These are phyloP conservation scores for Otus scops DNA, from an alignment of 2,797 vertebrate genomes.

Conservation along the genomic window DNA sequence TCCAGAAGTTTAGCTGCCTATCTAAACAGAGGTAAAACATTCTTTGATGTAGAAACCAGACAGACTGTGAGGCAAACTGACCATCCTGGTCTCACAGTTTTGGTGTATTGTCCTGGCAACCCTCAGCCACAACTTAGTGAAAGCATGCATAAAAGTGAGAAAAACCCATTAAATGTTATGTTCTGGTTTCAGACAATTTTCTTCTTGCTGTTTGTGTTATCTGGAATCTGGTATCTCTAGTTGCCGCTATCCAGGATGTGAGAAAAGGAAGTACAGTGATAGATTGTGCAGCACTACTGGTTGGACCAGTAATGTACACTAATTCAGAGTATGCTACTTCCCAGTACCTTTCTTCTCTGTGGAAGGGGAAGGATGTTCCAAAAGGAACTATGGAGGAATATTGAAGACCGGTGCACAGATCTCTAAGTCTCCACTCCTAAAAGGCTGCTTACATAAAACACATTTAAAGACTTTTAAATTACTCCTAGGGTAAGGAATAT, in stretches of 20 bases:
- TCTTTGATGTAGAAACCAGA: background rate
- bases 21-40: background rate
- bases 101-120: background rate
- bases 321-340: background rate
- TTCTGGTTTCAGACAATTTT: background rate
- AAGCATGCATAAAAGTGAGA: background rate
- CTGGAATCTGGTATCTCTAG: background rate
- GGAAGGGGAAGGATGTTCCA: background rate
- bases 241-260: background rate
- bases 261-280: background rate
- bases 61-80: background rate
- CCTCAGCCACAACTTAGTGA: background rate
- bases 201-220: background rate
- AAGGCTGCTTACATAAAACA: background rate
- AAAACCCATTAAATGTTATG: background rate
- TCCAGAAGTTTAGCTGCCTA: background rate
- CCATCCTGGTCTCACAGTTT: background rate
- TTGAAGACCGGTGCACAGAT: background rate
- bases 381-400: background rate
- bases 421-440: background rate
- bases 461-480: background rate
- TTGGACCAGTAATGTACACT: background rate
- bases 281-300: background rate
- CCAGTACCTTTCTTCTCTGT: background rate
- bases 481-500: background rate